Evolutionary conservation across 2,113 vertebrate species (phyloP), one percentile per base, ranked within the genome.

Genomic region (Lepus americanus): DNA sequence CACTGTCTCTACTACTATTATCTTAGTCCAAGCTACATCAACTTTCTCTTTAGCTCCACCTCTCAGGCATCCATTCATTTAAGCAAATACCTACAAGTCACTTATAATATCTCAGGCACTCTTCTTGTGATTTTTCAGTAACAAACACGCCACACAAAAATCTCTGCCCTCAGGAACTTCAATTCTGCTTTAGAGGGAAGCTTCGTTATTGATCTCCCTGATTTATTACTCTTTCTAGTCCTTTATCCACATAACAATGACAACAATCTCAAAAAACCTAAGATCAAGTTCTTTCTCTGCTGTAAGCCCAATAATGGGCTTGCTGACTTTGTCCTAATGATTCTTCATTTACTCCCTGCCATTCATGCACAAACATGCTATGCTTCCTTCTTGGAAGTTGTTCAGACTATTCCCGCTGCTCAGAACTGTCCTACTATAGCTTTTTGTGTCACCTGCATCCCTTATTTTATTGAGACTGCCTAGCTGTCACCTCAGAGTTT

Each of bases 221-320:
- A 69, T 61, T 79, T 39, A 66, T 6, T 83, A 19, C 33, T 61
- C 8, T 77, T 8, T 90, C 81, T 39, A 64, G 6, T 77, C 1
- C 53, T 14, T 73, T 92, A 25, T 77, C 61, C 20, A 53, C 3
- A 3, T 53, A 85, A 69, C 4, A 95, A 20, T 20, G 25, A 72
- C n/a, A 81, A 83, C 69, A 89, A 74, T 73, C n/a, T 81, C 84
- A 31, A 49, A 67, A 85, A 81, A 64, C 16, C 10, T 31, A 51
- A 82, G 51, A 55, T 74, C 82, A 51, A 53, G 31, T 61, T 61
- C 33, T 29, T 89, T n/a, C 31, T 25, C 44, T 7, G 4, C 12
- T 36, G 81, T 77, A 96, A 94, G 87, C 87, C 29, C 67, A 85
- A 66, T 81, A n/a, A 66, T 81, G 67, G 13, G 61, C 77, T 84